Conservation (phyloP, 1,140 invertebrate species). For the Temnothorax curvispinosus region DNA sequence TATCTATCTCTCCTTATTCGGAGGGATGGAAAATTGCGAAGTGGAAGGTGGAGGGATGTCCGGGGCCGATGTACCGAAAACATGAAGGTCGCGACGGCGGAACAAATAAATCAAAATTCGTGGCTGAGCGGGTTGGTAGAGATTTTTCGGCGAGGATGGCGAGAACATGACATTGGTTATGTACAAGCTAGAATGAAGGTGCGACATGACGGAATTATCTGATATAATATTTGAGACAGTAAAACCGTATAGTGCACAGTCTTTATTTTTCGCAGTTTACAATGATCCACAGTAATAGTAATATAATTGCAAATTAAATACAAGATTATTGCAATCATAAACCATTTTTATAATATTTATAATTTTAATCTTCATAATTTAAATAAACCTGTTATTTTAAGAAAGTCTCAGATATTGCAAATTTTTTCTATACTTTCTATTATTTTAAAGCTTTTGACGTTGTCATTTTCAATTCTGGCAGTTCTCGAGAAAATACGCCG, state of each 20-base stretch:
- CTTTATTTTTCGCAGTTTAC: neutral
- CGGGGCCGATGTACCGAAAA: conserved; percentile 63
- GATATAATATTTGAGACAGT: neutral
- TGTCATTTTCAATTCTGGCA: neutral
- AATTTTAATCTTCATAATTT: neutral
- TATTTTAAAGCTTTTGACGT: neutral
- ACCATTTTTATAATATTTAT: neutral
- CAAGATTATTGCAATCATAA: neutral
- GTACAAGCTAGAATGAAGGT: neutral
- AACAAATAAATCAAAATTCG: conserved; percentile 71
- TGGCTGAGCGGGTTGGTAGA: conserved; percentile 13
- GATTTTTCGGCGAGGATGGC: conserved; percentile 35
- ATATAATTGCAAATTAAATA: neutral
- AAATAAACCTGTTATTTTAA: neutral
- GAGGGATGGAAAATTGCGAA: conserved; percentile 30
- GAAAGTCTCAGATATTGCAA: neutral
- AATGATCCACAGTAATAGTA: neutral
- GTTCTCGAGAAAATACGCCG: neutral
- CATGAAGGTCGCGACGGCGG: conserved; percentile 65
- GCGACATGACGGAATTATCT: neutral
- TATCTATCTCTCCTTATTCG: neutral
- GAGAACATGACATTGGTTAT: conserved; percentile 16
- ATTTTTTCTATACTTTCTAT: neutral
- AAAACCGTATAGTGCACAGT: neutral
- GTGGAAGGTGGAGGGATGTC: conserved; percentile 12